Evolutionary conservation across 2,888 invertebrate species (phyloP).

Genomic region (Leptinotarsa tumamoca): DNA sequence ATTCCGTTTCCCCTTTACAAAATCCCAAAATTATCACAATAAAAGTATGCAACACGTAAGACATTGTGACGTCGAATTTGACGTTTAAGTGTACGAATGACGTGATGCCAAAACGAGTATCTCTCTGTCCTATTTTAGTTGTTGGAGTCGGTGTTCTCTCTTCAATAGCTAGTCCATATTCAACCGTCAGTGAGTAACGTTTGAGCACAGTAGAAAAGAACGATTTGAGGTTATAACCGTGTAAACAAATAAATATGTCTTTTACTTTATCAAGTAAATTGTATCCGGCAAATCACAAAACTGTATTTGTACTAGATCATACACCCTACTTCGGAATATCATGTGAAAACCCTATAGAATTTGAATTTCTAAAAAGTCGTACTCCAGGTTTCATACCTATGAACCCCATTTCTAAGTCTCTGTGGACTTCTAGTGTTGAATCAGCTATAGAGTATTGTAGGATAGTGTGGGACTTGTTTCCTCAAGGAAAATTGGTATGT

Average conservation of each 20-base stretch:
- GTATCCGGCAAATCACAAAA: constrained; percentile 82
- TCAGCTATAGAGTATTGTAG: constrained; percentile 95
- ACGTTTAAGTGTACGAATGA: too few species aligned
- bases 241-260: constrained; percentile 31
- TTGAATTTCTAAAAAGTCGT: constrained; percentile 81
- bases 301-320: constrained; percentile 94
- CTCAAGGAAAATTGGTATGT: constrained; percentile 84
- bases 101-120: too few species aligned
- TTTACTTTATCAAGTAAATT: constrained; percentile 44
- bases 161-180: too few species aligned
- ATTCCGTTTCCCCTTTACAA: too few species aligned
- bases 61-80: too few species aligned
- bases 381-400: constrained; percentile 80
- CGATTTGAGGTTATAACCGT: background rate
- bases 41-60: too few species aligned
- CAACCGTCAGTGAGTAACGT: too few species aligned
- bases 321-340: constrained; percentile 91
- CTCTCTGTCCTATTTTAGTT: too few species aligned
- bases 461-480: constrained; percentile 97
- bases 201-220: too few species aligned
- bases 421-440: constrained; percentile 98
- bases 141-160: too few species aligned
- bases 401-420: constrained; percentile 88
- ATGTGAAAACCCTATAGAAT: constrained; percentile 84
- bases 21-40: too few species aligned